Evolutionary conservation across 1,140 invertebrate genomes (phyloP).

Genomic region (Pomacea maculata): DNA sequence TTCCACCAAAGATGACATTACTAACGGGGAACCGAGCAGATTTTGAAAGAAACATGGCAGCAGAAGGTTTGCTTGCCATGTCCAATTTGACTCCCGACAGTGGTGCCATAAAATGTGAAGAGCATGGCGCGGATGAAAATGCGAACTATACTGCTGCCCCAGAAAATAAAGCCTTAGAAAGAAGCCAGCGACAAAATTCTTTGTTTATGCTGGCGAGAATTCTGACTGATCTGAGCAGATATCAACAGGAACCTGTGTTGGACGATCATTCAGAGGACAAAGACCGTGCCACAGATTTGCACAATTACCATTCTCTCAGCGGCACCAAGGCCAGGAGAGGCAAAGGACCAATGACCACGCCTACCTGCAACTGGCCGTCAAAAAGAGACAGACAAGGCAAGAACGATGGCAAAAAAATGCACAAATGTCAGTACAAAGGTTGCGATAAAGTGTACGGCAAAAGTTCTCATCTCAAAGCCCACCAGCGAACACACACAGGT

Average conservation of each 20-base stretch:
- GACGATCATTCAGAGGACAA: conserved; percentile 47
- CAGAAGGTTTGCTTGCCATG: conserved; percentile 73
- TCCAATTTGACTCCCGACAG: conserved; percentile 53
- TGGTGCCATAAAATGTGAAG: conserved; percentile 14
- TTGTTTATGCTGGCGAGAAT: conserved; percentile 73
- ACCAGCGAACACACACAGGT: conserved; percentile 68
- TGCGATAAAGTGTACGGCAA: conserved; percentile 96
- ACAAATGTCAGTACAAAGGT: conserved; percentile 93
- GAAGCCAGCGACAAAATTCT: conserved; percentile 43
- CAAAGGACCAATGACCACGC: conserved; percentile 47
- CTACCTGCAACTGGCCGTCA: conserved; percentile 33
- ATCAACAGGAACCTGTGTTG: conserved; percentile 68
- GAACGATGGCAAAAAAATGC: conserved; percentile 50
- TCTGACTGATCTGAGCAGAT: conserved; percentile 70
- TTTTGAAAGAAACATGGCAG: conserved; percentile 70
- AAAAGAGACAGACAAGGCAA: conserved; percentile 34
- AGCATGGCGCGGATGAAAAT: conserved; percentile 14
- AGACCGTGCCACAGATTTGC: conserved; percentile 13
- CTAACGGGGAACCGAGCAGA: conserved; percentile 40
- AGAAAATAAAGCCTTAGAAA: conserved; percentile 30
- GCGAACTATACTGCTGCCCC: conserved; percentile 32
- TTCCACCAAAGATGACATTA: conserved; percentile 35
- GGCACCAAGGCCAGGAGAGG: conserved; percentile 30
- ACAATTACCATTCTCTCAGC: conserved; percentile 24
- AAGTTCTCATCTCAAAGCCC: conserved; percentile 81